Evolutionary conservation across 2,888 invertebrate genomes (phyloP).

Genomic region (Neoscelio sp.): DNA sequence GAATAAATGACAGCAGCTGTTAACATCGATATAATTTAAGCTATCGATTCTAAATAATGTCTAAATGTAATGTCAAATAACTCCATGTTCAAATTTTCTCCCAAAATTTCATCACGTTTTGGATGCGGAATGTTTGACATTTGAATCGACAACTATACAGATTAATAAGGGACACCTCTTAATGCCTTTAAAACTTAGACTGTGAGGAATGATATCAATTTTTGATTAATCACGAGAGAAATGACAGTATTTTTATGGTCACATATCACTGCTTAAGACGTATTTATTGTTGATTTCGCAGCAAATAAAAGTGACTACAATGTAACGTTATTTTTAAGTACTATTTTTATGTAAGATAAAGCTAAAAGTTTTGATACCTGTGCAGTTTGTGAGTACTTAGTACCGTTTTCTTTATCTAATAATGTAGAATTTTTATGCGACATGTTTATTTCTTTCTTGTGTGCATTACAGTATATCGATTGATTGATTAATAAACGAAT

Average conservation of each 20-base stretch:
- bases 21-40: constrained; percentile 33
- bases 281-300: constrained; percentile 6
- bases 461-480: constrained; percentile 23
- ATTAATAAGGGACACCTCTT: constrained; percentile 36
- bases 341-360: constrained; percentile 25
- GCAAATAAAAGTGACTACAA: not conserved
- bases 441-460: constrained; percentile 33
- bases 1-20: constrained; percentile 27
- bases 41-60: constrained; percentile 37
- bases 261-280: constrained; percentile 47
- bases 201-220: constrained; percentile 43
- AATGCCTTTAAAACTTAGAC: constrained; percentile 62
- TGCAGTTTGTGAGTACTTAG: constrained; percentile 23
- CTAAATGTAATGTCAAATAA: constrained; percentile 16
- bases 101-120: constrained; percentile 17
- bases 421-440: constrained; percentile 17
- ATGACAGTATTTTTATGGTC: constrained; percentile 66
- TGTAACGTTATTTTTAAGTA: constrained; percentile 35
- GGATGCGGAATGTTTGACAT: constrained; percentile 27
- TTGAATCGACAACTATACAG: constrained; percentile 31
- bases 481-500: constrained; percentile 30
- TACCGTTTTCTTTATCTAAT: constrained; percentile 16
- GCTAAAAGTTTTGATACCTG: constrained; percentile 25
- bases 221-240: constrained; percentile 29
- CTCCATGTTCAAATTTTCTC: constrained; percentile 2